Percentiles rank a stretch among this genome's conserved stretches.
phyloP scores from a whole-genome alignment of 2,113 vertebrate genomes.

The Pseudorasbora parva region DNA sequence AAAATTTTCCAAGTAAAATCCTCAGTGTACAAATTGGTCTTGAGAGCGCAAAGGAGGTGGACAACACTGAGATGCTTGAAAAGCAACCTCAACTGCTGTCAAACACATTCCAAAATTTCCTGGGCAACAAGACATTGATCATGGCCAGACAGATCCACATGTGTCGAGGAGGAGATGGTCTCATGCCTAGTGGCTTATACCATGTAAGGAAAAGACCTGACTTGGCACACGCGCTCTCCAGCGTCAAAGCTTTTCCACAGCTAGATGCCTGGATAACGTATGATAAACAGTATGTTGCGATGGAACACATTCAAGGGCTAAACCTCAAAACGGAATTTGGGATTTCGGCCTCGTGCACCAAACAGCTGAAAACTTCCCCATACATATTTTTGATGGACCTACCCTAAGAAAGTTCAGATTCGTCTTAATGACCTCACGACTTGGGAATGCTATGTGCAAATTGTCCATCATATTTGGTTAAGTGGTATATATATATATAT shows the following conservation, averaged over 20 bases:
- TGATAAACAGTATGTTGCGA: constrained; percentile 59
- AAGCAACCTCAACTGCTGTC: constrained; percentile 29
- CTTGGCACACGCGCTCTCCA: constrained; percentile 63
- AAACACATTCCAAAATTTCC: constrained; percentile 60
- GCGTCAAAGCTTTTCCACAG: constrained; percentile 67
- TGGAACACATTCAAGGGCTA: constrained; percentile 39
- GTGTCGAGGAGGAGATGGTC: constrained; percentile 48
- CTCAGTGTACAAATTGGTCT: neutral
- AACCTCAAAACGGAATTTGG: constrained; percentile 31
- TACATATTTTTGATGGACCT: neutral
- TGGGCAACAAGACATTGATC: constrained; percentile 51
- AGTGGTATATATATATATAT: neutral
- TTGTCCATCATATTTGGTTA: constrained; percentile 33
- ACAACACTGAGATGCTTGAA: constrained; percentile 43
- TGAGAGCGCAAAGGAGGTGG: neutral
- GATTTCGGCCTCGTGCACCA: constrained; percentile 28
- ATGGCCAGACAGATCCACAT: constrained; percentile 49
- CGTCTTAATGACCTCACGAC: constrained; percentile 37
- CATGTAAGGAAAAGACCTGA: constrained; percentile 76
- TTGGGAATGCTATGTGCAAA: constrained; percentile 30
- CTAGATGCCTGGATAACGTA: constrained; percentile 63
- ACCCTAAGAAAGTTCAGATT: constrained; percentile 33
- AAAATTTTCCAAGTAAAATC: constrained; percentile 11
- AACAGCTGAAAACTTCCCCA: constrained; percentile 28
- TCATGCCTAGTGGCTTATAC: constrained; percentile 66